Conservation (phyloP, 2,797 vertebrate genomes). For the Pipistrellus pygmaeus region DNA sequence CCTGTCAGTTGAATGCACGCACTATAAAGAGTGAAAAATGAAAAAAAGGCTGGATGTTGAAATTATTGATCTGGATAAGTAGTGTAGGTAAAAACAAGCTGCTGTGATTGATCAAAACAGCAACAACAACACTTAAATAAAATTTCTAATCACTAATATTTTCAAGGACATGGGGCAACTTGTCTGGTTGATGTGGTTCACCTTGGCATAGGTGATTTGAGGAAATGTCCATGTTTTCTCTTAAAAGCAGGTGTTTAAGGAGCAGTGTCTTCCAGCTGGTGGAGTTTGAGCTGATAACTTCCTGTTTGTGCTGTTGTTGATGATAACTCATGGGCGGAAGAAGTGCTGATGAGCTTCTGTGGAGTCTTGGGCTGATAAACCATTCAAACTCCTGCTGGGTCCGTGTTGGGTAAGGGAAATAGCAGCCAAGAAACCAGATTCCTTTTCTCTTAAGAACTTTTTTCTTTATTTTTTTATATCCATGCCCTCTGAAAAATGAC, state of each 20-base stretch:
- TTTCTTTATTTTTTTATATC: neutral
- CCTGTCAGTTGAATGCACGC: neutral
- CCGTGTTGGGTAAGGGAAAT: neutral
- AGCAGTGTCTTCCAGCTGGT: neutral
- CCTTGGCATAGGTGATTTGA: neutral
- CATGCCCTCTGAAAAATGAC: neutral
- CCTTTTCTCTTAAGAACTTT: neutral
- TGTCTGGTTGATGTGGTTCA: neutral
- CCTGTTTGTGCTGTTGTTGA: neutral
- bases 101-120: neutral
- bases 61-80: neutral
- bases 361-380: neutral
- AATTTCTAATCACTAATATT: neutral
- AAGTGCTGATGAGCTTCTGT: neutral
- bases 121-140: neutral
- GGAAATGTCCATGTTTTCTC: conserved; percentile 26
- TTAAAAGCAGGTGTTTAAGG: neutral
- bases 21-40: neutral
- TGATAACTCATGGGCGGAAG: neutral
- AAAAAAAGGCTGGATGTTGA: neutral
- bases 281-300: neutral
- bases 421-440: neutral
- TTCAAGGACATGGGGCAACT: neutral
- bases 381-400: neutral
- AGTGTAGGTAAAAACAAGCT: neutral